Percentiles rank a stretch among this genome's conserved stretches.
Evolutionary conservation across 1,140 invertebrate species (phyloP).

Genomic region (Araneus ventricosus): DNA sequence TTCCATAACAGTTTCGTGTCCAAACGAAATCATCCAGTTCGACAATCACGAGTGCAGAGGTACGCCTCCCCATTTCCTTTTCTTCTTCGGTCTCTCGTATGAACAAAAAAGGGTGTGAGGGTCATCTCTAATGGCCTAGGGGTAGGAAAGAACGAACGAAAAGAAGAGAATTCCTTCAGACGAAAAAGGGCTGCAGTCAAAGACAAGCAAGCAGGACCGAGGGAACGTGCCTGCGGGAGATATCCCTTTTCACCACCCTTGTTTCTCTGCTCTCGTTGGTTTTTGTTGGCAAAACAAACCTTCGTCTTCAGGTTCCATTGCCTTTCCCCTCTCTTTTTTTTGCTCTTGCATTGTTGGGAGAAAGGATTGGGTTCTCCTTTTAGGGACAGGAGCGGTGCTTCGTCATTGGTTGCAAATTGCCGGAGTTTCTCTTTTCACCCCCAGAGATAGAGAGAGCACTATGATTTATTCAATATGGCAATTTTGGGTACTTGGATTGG

Average conservation of each 20-base stretch:
- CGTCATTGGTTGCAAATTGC: conserved; percentile 48
- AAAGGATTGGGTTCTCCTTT: conserved; percentile 31
- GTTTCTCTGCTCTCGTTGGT: conserved; percentile 26
- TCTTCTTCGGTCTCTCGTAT: not conserved
- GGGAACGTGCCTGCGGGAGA: conserved; percentile 47
- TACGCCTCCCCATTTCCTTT: not conserved
- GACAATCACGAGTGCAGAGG: not conserved
- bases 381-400: not conserved
- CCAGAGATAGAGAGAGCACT: not conserved
- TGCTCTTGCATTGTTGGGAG: not conserved
- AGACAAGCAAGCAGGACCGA: conserved; percentile 3
- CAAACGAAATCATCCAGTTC: not conserved
- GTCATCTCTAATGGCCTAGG: conserved; percentile 59
- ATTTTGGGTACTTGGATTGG: not conserved
- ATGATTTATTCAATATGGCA: not conserved
- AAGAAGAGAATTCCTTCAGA: not conserved
- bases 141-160: not conserved
- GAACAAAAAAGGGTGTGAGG: conserved; percentile 40
- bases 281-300: conserved; percentile 60
- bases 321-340: not conserved
- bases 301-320: not conserved
- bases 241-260: conserved; percentile 41
- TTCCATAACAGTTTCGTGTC: not conserved
- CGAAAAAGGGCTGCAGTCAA: not conserved
- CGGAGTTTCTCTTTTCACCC: not conserved